Percentiles rank a stretch among this genome's conserved stretches.
phyloP scores from a whole-genome alignment of 37 sponge, comb jelly and placozoan species.

The Chondrosia reniformis region DNA sequence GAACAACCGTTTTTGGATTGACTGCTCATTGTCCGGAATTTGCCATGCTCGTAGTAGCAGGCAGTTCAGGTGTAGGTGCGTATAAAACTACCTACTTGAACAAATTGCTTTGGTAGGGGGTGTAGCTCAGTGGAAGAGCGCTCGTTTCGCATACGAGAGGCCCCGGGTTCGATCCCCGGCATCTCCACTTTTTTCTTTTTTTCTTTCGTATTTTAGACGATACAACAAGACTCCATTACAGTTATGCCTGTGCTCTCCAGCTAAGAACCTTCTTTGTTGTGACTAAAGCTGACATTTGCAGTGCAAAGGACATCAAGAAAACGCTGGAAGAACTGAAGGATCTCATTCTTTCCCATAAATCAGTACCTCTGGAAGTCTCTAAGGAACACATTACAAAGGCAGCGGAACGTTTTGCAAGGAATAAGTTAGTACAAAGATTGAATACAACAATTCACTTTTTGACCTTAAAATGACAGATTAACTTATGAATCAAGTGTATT shows the following conservation, averaged over 20 bases:
- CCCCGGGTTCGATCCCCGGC: slow-evolving; percentile 99
- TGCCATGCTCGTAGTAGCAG: slow-evolving; percentile 89
- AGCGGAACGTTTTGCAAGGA: slow-evolving; percentile 54
- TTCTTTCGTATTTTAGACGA: slow-evolving; percentile 53
- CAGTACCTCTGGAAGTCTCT: slow-evolving; percentile 36
- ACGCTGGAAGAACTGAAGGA: slow-evolving; percentile 58
- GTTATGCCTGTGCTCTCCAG: slow-evolving; percentile 77
- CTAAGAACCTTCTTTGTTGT: slow-evolving; percentile 87
- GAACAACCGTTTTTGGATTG: slow-evolving; percentile 95
- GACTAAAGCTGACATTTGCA: slow-evolving; percentile 86
- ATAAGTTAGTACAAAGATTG: slow-evolving; percentile 33
- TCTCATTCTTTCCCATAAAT: slow-evolving; percentile 40
- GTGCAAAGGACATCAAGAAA: slow-evolving; percentile 32
- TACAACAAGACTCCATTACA: slow-evolving; percentile 88
- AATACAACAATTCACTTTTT: too few relatives aligned
- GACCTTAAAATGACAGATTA: not conserved
- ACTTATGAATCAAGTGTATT: not conserved
- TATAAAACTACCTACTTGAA: slow-evolving; percentile 10
- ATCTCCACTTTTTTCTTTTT: slow-evolving; percentile 90
- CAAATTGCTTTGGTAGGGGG: slow-evolving; percentile 58
- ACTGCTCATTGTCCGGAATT: slow-evolving; percentile 90
- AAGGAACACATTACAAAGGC: slow-evolving; percentile 62
- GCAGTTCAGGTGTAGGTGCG: slow-evolving; percentile 91
- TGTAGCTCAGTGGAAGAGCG: slow-evolving; percentile 99
- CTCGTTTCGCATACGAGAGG: slow-evolving; percentile 99